Conservation (phyloP, 2,888 invertebrate species). For the Heliconius hortense region DNA sequence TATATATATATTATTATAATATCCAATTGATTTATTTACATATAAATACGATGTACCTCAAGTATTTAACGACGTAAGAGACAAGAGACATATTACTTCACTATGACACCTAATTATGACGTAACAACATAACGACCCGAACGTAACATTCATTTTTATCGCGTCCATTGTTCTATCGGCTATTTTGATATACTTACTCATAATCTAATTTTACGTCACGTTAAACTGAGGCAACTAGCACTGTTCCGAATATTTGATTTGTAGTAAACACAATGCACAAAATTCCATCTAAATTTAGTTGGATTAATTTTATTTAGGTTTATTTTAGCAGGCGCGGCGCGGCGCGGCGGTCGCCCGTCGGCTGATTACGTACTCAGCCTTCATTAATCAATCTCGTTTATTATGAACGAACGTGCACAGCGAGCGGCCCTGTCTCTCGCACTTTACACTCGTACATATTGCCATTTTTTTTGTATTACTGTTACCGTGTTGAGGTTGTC, state of each 20-base stretch:
- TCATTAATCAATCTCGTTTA: conserved; percentile 79
- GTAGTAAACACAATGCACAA: conserved; percentile 30
- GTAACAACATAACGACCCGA: not conserved
- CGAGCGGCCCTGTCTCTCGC: conserved; percentile 60
- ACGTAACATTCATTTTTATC: not conserved
- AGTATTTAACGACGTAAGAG: not conserved
- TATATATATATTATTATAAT: too few relatives aligned
- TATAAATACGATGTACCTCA: not conserved
- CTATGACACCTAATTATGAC: not conserved
- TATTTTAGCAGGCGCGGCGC: conserved; percentile 68
- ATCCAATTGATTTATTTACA: not conserved
- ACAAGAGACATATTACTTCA: not conserved
- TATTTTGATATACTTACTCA: not conserved
- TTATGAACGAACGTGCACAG: conserved; percentile 74
- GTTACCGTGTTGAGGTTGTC: not conserved
- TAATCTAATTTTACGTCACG: not conserved
- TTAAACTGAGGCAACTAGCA: not conserved
- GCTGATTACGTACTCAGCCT: conserved; percentile 69
- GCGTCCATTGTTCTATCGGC: not conserved
- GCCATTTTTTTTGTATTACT: conserved; percentile 58
- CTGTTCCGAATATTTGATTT: not conserved
- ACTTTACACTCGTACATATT: conserved; percentile 73
- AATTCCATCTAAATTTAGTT: conserved; percentile 36
- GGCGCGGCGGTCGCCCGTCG: conserved; percentile 65
- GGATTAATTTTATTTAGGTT: conserved; percentile 63